Conservation (phyloP, 2,113 vertebrate species). For the Colinus virginianus region DNA sequence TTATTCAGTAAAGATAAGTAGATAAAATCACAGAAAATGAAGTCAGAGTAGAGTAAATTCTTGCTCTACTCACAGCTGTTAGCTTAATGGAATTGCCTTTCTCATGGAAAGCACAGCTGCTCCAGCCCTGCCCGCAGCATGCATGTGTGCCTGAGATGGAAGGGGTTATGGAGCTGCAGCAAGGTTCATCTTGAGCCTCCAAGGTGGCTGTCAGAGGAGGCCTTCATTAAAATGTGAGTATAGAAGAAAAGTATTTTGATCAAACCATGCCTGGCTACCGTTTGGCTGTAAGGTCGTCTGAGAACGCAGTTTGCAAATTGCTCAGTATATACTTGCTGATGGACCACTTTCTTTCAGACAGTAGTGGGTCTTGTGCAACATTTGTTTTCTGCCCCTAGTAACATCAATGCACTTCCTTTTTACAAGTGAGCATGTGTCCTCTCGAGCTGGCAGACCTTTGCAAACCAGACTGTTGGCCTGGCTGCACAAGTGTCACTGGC, state of each 20-base stretch:
- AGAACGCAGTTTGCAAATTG: neutral
- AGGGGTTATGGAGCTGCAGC: neutral
- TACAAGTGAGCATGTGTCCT: neutral
- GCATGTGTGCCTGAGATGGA: accelerated
- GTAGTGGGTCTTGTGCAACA: neutral
- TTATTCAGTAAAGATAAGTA: conserved; percentile 62
- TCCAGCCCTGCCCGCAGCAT: neutral
- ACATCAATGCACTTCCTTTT: accelerated
- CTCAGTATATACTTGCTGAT: accelerated
- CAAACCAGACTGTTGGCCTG: neutral
- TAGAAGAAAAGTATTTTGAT: neutral
- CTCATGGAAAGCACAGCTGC: conserved; percentile 1
- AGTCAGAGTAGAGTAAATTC: conserved; percentile 47
- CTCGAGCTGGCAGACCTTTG: neutral
- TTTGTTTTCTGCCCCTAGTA: neutral
- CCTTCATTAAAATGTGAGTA: accelerated
- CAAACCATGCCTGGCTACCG: neutral
- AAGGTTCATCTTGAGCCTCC: neutral
- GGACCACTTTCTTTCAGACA: accelerated
- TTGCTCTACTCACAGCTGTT: conserved; percentile 50
- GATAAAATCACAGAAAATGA: conserved; percentile 61
- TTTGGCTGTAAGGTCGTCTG: neutral
- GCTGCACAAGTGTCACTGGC: neutral
- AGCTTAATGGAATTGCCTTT: conserved; percentile 45
- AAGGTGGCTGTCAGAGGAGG: neutral